Evolutionary conservation across 2,888 invertebrate genomes (phyloP).

Genomic region (Deroplatys truncata): DNA sequence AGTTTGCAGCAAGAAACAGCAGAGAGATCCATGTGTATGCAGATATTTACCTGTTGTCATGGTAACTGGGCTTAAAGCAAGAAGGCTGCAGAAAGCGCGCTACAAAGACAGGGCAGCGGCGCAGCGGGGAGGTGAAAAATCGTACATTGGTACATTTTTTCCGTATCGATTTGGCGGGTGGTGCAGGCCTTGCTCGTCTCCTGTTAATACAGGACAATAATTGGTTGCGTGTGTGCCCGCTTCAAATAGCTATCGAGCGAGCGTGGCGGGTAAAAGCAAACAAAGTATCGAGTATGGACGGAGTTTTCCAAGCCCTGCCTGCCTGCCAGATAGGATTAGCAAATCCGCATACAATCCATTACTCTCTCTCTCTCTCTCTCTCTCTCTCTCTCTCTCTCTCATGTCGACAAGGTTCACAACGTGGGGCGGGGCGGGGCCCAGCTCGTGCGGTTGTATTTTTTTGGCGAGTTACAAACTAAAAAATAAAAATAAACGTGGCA

Average conservation of each 20-base stretch:
- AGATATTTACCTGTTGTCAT: too few species aligned
- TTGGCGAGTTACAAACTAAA: background rate
- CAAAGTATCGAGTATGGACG: slow-evolving; percentile 2
- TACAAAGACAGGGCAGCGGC: too few species aligned
- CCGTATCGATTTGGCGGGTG: background rate
- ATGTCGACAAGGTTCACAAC: background rate
- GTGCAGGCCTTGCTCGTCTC: background rate
- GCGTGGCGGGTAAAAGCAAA: background rate
- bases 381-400: background rate
- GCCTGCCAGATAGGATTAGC: background rate
- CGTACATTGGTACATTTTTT: background rate
- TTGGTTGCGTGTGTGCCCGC: slow-evolving; percentile 2
- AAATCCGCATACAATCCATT: background rate
- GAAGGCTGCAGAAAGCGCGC: too few species aligned
- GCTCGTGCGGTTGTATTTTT: background rate
- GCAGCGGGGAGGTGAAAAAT: background rate
- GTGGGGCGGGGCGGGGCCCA: too few species aligned
- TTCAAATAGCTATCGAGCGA: slow-evolving; percentile 14
- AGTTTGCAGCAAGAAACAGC: too few species aligned
- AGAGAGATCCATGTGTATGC: too few species aligned
- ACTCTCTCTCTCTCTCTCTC: background rate
- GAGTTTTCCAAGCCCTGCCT: background rate
- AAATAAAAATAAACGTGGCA: background rate
- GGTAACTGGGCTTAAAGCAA: too few species aligned
- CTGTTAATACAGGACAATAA: slow-evolving; percentile 9